Conservation (phyloP, 2,888 invertebrate species). For the Rapana venosa region DNA sequence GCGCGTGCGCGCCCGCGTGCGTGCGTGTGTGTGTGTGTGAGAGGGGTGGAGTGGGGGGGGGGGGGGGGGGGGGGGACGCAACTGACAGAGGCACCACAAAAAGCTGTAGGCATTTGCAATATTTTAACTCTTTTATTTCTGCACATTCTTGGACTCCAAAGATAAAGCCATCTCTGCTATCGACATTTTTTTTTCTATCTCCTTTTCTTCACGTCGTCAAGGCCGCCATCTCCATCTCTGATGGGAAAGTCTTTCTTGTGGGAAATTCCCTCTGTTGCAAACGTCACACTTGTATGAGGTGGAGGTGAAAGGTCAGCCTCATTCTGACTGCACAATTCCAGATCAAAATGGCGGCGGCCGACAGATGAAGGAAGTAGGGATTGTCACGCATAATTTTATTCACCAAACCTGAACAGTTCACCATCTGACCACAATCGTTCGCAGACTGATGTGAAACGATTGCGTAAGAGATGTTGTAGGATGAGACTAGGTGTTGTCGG, state of each 20-base stretch:
- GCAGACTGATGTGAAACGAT: conserved; percentile 30
- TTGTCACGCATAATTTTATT: conserved; percentile 40
- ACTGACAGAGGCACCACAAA: no score
- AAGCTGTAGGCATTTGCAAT: no score
- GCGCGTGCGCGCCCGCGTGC: neutral
- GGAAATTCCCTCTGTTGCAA: conserved; percentile 26
- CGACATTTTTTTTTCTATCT: neutral
- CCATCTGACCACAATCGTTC: conserved; percentile 35
- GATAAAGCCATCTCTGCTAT: neutral
- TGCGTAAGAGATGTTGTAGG: conserved; percentile 38
- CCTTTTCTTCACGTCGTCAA: neutral
- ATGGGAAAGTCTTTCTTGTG: conserved; percentile 23
- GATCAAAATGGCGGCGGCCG: conserved; percentile 54
- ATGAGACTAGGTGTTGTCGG: conserved; percentile 35
- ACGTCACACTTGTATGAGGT: conserved; percentile 23
- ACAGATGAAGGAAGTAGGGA: conserved; percentile 52
- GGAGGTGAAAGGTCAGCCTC: conserved; percentile 51
- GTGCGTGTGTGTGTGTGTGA: neutral
- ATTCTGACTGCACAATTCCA: conserved; percentile 47
- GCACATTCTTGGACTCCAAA: neutral
- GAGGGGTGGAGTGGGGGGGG: neutral
- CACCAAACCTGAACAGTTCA: conserved; percentile 31
- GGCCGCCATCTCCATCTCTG: neutral
- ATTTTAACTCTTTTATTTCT: no score
- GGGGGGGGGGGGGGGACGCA: neutral